phyloP scores from a whole-genome alignment of 2,888 invertebrate genomes.

The Phorcus lineatus region DNA sequence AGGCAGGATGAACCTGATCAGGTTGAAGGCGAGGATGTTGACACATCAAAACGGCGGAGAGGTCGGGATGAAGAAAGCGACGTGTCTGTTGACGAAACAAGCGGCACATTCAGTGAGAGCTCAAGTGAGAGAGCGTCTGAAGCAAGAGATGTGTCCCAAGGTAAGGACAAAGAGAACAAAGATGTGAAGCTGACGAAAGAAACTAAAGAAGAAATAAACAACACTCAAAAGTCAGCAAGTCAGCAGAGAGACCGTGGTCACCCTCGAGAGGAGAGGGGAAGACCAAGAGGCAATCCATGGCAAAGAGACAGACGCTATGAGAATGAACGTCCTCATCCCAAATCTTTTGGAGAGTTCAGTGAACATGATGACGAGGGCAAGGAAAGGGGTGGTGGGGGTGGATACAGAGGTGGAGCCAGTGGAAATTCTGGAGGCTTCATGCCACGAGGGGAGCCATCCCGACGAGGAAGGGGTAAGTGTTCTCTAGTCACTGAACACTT shows the following conservation, averaged over 20 bases:
- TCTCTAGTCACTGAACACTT: background rate
- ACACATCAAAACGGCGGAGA: constrained; percentile 48
- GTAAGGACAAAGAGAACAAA: constrained; percentile 40
- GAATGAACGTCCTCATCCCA: background rate
- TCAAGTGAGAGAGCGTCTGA: constrained; percentile 54
- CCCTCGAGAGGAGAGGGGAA: constrained; percentile 26
- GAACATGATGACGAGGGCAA: constrained; percentile 24
- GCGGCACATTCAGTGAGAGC: constrained; percentile 68
- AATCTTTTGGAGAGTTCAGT: background rate
- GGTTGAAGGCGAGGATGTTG: constrained; percentile 48
- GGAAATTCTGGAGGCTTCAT: constrained; percentile 77
- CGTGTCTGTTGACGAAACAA: constrained; percentile 68
- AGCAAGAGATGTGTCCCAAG: constrained; percentile 38
- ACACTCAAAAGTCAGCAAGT: constrained; percentile 28
- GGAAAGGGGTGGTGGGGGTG: constrained; percentile 30
- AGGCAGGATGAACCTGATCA: constrained; percentile 30
- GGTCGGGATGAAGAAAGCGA: constrained; percentile 65
- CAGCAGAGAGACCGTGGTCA: constrained; percentile 30
- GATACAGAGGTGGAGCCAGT: constrained; percentile 12
- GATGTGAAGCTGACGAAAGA: constrained; percentile 37
- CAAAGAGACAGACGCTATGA: constrained; percentile 26
- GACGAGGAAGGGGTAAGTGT: constrained; percentile 83
- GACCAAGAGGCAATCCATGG: constrained; percentile 10
- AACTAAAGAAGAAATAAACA: constrained; percentile 22
- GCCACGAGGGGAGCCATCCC: constrained; percentile 91